Evolutionary conservation across 2,888 invertebrate species (phyloP), one percentile per base, ranked within the genome.

Genomic region (Aphodius sticticus): DNA sequence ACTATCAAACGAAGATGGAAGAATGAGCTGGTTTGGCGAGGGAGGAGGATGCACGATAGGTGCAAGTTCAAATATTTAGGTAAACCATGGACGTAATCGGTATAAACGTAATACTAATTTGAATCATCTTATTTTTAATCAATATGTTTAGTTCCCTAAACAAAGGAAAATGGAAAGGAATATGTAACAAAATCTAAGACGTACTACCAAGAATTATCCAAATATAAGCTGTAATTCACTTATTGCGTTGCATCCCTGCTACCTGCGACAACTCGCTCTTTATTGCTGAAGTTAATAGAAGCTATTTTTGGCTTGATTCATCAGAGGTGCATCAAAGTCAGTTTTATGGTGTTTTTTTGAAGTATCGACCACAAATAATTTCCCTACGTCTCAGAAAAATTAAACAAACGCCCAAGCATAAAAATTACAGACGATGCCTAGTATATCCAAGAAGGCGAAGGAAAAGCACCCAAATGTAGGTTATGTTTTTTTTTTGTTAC

Each of bases 391-490:
- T 4, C n/a, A 12, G 36, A 75, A 75, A 77, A n/a, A 69, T 69
- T 36, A 35, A 77, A 69, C 37, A 26, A 6, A 69, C 15, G 70
- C 16, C 16, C 76, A 69, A 83, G 15, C 36, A 12, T 70, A 26
- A 70, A 15, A n/a, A 14, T 70, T 26, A 70, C 7, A 2, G 1
- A 74, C 35, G n/a, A 87, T 87, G 87, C 86, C 87, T 76, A 87
- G 86, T 81, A 86, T 87, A 82, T 86, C 85, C 6, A 85, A 84
- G 77, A 83, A 84, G 79, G 80, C 81, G 72, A 83, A 83, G 70
- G 86, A 87, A 77, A 85, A 83, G 77, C 78, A 80, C 69, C 84
- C 84, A 79, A 86, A 85, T 84, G 87, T 87, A 82, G 80, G 80
- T 81, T 70, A 76, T 53, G 16, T 6, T 69, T 36, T 16, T 69